Evolutionary conservation across 2,888 invertebrate species (phyloP).

Genomic region (Andrena praecox): DNA sequence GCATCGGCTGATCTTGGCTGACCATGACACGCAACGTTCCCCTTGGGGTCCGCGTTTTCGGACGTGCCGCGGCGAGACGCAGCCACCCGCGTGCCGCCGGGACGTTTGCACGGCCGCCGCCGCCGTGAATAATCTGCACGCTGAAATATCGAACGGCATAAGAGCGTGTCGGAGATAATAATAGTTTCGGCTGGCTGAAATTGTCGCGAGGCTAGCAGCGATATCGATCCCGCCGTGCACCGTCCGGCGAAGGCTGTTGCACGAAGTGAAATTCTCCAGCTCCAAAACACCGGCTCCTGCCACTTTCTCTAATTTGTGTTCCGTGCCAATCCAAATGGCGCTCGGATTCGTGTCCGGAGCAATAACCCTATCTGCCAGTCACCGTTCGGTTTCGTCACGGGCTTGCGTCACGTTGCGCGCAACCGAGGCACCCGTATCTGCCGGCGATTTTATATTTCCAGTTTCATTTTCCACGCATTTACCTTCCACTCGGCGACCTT

Average conservation of each 20-base stretch:
- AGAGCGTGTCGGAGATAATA: not conserved
- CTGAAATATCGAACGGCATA: not conserved
- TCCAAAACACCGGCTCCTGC: not conserved
- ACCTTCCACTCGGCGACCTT: slow-evolving; percentile 45
- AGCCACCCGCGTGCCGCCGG: not conserved
- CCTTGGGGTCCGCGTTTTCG: slow-evolving; percentile 13
- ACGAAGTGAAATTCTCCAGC: slow-evolving; percentile 17
- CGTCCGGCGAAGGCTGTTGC: not conserved
- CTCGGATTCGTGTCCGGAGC: slow-evolving; percentile 44
- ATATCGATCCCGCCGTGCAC: not conserved
- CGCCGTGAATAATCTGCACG: no score
- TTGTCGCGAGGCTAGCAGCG: not conserved
- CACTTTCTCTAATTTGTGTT: slow-evolving; percentile 34
- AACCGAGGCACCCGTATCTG: slow-evolving; percentile 9
- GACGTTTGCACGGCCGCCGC: no score
- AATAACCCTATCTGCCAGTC: slow-evolving; percentile 51
- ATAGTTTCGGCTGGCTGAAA: not conserved
- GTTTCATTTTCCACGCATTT: slow-evolving; percentile 43
- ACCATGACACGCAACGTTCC: slow-evolving; percentile 27
- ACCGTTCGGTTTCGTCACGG: slow-evolving; percentile 41
- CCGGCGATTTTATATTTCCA: slow-evolving; percentile 30
- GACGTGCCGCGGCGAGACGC: not conserved
- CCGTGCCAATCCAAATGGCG: slow-evolving; percentile 16
- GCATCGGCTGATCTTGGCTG: slow-evolving; percentile 15
- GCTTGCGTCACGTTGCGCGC: slow-evolving; percentile 30